phyloP scores from a whole-genome alignment of 2,797 vertebrate species.

The Brachyalestes nurse region DNA sequence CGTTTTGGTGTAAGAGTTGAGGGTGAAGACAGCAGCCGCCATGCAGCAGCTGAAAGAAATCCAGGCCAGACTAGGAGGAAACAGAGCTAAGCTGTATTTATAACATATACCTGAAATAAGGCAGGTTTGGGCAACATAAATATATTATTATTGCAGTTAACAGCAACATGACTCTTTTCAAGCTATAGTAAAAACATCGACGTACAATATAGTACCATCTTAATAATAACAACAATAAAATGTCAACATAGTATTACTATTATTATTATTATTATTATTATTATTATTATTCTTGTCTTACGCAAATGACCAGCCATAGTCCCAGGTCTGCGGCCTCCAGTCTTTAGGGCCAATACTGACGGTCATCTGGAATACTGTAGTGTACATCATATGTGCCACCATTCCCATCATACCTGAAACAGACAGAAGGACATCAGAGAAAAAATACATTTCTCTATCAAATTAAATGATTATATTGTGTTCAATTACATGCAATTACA shows the following conservation, averaged over 20 bases:
- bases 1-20: slow-evolving; percentile 98
- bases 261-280: no score
- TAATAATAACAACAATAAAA: no score
- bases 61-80: slow-evolving; percentile 88
- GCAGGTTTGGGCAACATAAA: neutral
- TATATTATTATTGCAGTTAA: neutral
- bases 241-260: no score
- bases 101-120: neutral
- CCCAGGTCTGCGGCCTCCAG: slow-evolving; percentile 84
- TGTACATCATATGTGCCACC: slow-evolving; percentile 86
- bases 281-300: slow-evolving; percentile 53
- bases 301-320: slow-evolving; percentile 84
- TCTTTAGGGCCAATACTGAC: slow-evolving; percentile 83
- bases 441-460: no score
- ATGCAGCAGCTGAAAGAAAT: slow-evolving; percentile 97
- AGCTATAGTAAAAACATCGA: no score
- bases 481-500: no score
- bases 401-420: slow-evolving; percentile 82
- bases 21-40: slow-evolving; percentile 93
- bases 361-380: slow-evolving; percentile 83
- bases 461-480: no score
- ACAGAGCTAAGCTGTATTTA: slow-evolving; percentile 23
- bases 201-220: no score
- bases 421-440: neutral
- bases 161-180: neutral